A percentile compares a stretch with the other conserved stretches of the same genome.
phyloP scores from a whole-genome alignment of 1,140 invertebrate species.

The Drosophila asahinai region DNA sequence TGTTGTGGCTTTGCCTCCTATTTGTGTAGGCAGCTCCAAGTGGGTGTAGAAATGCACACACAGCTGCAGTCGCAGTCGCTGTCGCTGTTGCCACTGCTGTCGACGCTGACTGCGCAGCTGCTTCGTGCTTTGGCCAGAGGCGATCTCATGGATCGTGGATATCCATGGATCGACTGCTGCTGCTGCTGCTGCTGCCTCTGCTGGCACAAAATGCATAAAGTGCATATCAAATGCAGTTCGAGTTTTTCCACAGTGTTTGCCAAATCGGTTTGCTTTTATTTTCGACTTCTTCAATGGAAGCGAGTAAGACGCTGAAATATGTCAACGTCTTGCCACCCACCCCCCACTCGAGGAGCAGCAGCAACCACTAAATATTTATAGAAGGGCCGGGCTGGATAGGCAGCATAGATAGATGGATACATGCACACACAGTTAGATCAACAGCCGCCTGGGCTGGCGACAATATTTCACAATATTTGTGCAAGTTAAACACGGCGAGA shows the following conservation, averaged over 20 bases:
- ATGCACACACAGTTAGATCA: slow-evolving; percentile 26
- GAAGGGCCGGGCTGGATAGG: slow-evolving; percentile 30
- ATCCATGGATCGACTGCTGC: slow-evolving; percentile 15
- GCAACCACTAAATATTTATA: slow-evolving; percentile 45
- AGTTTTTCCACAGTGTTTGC: slow-evolving; percentile 76
- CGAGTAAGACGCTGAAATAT: slow-evolving; percentile 58
- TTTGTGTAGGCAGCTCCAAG: slow-evolving; percentile 74
- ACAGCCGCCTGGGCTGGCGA: slow-evolving; percentile 23
- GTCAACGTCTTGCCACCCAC: slow-evolving; percentile 61
- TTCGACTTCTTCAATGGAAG: slow-evolving; percentile 61
- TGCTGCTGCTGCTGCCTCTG: slow-evolving; percentile 30
- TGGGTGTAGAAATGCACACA: slow-evolving; percentile 78
- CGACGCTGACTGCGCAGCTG: slow-evolving; percentile 27
- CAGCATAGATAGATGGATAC: slow-evolving; percentile 5
- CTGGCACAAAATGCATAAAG: slow-evolving; percentile 47
- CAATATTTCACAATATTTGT: slow-evolving; percentile 57
- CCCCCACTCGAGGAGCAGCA: slow-evolving; percentile 17
- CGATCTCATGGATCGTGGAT: slow-evolving; percentile 31
- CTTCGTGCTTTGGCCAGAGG: slow-evolving; percentile 27
- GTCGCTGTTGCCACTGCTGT: slow-evolving; percentile 11
- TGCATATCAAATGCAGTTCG: slow-evolving; percentile 68
- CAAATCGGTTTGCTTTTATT: slow-evolving; percentile 61
- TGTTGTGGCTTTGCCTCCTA: slow-evolving; percentile 38
- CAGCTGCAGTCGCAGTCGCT: slow-evolving; percentile 49
- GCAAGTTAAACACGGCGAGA: slow-evolving; percentile 61